Evolutionary conservation across 2,888 invertebrate genomes (phyloP), one percentile per base, ranked within the genome.

Genomic region (Gari tellinella): DNA sequence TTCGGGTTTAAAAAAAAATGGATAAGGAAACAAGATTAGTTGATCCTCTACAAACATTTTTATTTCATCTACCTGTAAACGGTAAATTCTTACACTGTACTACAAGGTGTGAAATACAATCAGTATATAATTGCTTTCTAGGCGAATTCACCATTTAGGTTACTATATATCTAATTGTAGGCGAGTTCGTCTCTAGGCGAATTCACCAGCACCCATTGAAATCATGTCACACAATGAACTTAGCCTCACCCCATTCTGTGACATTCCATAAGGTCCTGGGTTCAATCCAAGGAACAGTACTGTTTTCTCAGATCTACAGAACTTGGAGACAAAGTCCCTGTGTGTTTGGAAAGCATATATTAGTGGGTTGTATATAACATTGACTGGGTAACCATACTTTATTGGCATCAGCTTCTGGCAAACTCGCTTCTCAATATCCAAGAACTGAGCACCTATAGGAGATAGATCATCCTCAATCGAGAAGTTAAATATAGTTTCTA

Each of bases 251-350:
- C 97, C 97, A 83, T 96, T 98, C 92, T 98, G 98, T 31, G 95
- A 96, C 98, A 98, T 98, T 76, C 98, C 98, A 95, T 95, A 97
- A 0, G 97, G 97, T n/a, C 98, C 98, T 15, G 98, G 97, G 93
- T 98, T 98, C 96, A 98, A 97, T 5, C 98, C 98, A 72, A 98
- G 94, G 89, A 96, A 96, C 83, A 98, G 92, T 46, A 98, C 93
- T 78, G 94, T 93, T 91, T 96, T 97, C 21, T 92, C 91, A 0
- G 93, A 93, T 65, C 92, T 94, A 84, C 92, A 91, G 77, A 95
- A 95, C 89, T 94, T 95, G 79, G 93, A 92, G 14, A 97, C 94
- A 92, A 96, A 98, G 83, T 94, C 94, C 82, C 94, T 94, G 92
- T 97, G 97, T 19, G 96, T 94, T 64, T 95, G 93, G 72, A 93